Evolutionary conservation across 2,888 invertebrate species (phyloP).

Genomic region (Drosophila flavopinicola): DNA sequence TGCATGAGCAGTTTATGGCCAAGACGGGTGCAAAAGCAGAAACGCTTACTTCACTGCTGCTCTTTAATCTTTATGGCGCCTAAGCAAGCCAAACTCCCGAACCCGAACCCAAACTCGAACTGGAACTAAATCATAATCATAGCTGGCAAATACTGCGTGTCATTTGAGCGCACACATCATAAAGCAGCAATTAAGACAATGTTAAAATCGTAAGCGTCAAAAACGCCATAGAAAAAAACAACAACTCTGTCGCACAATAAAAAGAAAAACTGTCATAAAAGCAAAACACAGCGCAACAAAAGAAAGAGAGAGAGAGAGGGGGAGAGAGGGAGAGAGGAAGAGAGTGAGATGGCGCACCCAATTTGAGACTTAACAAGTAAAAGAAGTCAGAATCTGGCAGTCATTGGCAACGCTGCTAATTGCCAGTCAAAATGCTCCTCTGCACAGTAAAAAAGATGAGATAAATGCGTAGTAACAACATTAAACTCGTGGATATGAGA

Average conservation of each 20-base stretch:
- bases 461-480: constrained; percentile 71
- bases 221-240: constrained; percentile 74
- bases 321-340: background rate
- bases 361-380: constrained; percentile 19
- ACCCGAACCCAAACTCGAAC: constrained; percentile 1
- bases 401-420: constrained; percentile 77
- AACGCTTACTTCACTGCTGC: constrained; percentile 58
- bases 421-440: constrained; percentile 74
- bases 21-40: constrained; percentile 58
- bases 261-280: constrained; percentile 71
- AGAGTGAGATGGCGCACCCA: constrained; percentile 12
- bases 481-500: constrained; percentile 45
- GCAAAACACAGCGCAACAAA: constrained; percentile 30
- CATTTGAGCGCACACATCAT: constrained; percentile 75
- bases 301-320: background rate
- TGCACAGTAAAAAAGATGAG: constrained; percentile 69
- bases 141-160: constrained; percentile 70
- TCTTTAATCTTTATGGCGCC: constrained; percentile 75
- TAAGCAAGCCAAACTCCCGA: background rate
- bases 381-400: constrained; percentile 42
- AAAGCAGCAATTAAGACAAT: constrained; percentile 79
- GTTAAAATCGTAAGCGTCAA: constrained; percentile 77
- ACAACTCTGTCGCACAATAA: constrained; percentile 69
- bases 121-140: constrained; percentile 71
- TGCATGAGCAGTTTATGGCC: constrained; percentile 55